phyloP scores from a whole-genome alignment of 1,140 invertebrate species.

The Cyphomyrmex costatus region DNA sequence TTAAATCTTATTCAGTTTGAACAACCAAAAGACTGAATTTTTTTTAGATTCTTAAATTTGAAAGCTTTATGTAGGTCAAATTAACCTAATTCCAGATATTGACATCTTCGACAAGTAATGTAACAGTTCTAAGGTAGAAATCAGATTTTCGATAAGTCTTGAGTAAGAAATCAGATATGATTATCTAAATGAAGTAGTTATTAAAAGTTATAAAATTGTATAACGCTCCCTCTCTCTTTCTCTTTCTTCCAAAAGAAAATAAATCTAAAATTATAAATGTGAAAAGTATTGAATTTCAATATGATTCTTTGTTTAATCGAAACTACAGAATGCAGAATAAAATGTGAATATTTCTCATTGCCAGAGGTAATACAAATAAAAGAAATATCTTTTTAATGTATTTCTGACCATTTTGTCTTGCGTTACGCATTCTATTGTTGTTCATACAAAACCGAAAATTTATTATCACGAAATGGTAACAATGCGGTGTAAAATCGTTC shows the following conservation, averaged over 20 bases:
- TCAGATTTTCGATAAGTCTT: background rate
- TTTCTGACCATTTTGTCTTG: background rate
- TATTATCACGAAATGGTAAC: background rate
- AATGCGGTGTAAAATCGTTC: background rate
- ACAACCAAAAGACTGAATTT: background rate
- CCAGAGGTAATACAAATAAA: background rate
- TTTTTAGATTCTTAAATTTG: background rate
- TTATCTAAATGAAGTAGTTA: constrained; percentile 1
- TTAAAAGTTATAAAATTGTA: background rate
- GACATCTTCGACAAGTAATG: background rate
- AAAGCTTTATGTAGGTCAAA: background rate
- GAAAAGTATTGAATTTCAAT: background rate
- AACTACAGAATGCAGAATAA: background rate
- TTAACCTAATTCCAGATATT: background rate
- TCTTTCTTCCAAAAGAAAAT: background rate
- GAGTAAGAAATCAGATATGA: background rate
- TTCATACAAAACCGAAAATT: background rate
- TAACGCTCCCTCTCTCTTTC: background rate
- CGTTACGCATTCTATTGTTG: background rate
- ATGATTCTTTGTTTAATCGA: background rate
- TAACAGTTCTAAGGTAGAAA: background rate
- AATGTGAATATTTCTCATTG: background rate
- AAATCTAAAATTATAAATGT: background rate
- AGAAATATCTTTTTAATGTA: background rate
- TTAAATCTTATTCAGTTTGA: background rate